phyloP scores from a whole-genome alignment of 1,140 invertebrate species.

The Trichogramma pretiosum region DNA sequence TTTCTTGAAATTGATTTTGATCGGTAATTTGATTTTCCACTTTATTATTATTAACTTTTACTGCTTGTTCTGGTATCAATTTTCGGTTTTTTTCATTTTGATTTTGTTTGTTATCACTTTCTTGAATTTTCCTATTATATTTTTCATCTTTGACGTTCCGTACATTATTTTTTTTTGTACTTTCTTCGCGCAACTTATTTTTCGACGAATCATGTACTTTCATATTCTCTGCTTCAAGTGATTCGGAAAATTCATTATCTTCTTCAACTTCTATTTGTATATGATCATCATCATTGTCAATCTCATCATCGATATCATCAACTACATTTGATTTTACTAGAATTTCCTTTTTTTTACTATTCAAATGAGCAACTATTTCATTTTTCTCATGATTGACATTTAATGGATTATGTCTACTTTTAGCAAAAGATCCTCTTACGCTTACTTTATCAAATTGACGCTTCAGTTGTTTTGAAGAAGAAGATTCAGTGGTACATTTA shows the following conservation, averaged over 20 bases:
- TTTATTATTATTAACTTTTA: too few relatives aligned
- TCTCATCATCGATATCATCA: constrained; percentile 11
- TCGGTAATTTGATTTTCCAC: too few relatives aligned
- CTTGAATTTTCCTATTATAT: too few relatives aligned
- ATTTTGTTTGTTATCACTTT: too few relatives aligned
- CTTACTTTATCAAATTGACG: constrained; percentile 25
- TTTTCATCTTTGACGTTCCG: too few relatives aligned
- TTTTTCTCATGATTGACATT: neutral
- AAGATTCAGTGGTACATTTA: constrained; percentile 26
- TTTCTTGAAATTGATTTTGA: too few relatives aligned
- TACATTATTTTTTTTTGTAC: constrained; percentile 1
- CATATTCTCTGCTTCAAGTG: too few relatives aligned
- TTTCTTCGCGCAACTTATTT: neutral
- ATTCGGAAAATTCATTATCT: too few relatives aligned
- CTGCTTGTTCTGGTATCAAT: too few relatives aligned
- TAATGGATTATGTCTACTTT: constrained; percentile 25
- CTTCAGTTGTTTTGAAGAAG: constrained; percentile 12
- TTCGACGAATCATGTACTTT: constrained; percentile 6
- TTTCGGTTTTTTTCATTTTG: too few relatives aligned
- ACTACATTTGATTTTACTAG: constrained; percentile 11
- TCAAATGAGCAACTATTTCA: constrained; percentile 3
- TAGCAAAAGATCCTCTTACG: constrained; percentile 22
- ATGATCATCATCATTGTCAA: too few relatives aligned
- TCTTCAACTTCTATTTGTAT: constrained; percentile 14
- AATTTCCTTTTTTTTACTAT: constrained; percentile 1